phyloP scores from a whole-genome alignment of 2,113 vertebrate genomes.

The Excalfactoria chinensis region DNA sequence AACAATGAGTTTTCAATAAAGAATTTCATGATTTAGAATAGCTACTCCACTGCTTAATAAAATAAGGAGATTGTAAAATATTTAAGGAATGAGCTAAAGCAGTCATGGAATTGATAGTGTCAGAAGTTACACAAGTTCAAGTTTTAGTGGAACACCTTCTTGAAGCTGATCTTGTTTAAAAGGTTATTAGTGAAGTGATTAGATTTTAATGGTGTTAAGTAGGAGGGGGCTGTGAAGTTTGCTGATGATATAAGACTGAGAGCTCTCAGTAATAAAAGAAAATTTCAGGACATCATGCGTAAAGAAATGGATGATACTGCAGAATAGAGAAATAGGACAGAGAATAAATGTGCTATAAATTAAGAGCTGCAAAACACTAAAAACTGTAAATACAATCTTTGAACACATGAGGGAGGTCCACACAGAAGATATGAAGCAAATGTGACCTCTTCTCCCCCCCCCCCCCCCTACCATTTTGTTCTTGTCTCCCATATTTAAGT shows the following conservation, averaged over 20 bases:
- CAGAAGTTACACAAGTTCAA: not conserved
- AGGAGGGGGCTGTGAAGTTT: not conserved
- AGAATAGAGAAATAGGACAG: not conserved
- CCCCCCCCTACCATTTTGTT: not conserved
- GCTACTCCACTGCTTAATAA: not conserved
- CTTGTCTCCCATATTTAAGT: not conserved
- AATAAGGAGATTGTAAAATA: not conserved
- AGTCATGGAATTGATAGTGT: not conserved
- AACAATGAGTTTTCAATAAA: not conserved
- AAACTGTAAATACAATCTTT: conserved; percentile 22
- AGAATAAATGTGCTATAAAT: not conserved
- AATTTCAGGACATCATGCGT: not conserved
- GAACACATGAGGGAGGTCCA: not conserved
- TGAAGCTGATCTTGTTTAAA: not conserved
- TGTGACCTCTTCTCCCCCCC: not conserved
- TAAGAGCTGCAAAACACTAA: not conserved
- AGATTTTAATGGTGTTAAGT: conserved; percentile 3
- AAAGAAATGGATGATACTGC: not conserved
- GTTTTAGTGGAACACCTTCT: not conserved
- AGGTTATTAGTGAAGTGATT: conserved; percentile 21
- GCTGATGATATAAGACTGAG: not conserved
- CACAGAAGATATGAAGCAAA: not conserved
- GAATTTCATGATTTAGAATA: not conserved
- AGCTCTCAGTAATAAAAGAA: not conserved
- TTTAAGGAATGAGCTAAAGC: not conserved